These are phyloP conservation scores for Pollicipes pollicipes DNA, from an alignment of 1,140 invertebrate species.

Conservation along the genomic window DNA sequence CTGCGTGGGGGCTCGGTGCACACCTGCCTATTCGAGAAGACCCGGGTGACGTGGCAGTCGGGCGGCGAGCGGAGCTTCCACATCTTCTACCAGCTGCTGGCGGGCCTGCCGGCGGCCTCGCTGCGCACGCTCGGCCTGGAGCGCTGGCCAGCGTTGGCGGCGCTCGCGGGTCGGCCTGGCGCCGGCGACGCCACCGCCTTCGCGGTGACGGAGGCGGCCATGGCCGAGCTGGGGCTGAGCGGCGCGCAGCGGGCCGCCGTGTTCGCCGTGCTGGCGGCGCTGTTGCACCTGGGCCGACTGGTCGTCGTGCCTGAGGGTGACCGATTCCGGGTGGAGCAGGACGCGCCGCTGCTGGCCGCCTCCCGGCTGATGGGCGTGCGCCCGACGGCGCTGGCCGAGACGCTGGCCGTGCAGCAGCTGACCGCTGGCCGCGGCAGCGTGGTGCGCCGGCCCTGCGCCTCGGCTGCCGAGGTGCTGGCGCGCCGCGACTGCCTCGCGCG, in stretches of 20 bases:
- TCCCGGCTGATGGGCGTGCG: constrained; percentile 44
- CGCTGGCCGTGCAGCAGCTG: constrained; percentile 40
- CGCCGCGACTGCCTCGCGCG: constrained; percentile 61
- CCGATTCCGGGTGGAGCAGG: neutral
- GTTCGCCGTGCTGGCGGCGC: neutral
- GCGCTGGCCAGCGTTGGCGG: neutral
- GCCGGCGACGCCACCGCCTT: neutral
- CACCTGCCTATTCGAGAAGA: constrained; percentile 32
- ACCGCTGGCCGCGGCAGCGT: constrained; percentile 43
- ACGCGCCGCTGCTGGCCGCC: constrained; percentile 37
- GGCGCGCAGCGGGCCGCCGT: neutral
- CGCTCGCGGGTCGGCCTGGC: neutral
- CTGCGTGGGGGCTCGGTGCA: constrained; percentile 40
- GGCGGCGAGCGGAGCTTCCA: constrained; percentile 23
- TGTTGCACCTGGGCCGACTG: neutral
- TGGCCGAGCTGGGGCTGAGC: neutral
- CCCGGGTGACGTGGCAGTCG: constrained; percentile 31
- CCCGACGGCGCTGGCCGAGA: constrained; percentile 36
- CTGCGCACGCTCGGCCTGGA: neutral
- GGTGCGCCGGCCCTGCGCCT: constrained; percentile 19
- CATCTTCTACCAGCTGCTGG: constrained; percentile 17
- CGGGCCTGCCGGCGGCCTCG: constrained; percentile 13
- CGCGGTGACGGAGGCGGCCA: neutral
- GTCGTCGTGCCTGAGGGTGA: neutral
- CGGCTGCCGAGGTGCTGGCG: neutral